Base-by-base conservation (phyloP, 1,140 invertebrate species). In the Ceratina australensis region DNA sequence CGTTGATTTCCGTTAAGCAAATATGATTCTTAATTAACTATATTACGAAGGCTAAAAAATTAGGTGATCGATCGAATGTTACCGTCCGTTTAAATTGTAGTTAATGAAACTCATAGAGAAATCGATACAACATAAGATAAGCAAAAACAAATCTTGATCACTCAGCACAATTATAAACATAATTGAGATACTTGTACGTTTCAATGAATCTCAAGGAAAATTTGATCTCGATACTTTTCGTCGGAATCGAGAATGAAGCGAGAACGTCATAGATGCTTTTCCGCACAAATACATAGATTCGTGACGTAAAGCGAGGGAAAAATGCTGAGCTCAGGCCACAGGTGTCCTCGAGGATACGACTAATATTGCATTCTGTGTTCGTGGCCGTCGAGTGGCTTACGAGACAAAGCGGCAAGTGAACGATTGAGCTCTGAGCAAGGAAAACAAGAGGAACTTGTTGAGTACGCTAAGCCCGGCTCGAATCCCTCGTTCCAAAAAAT, bases 301-400 rank as follows among this genome's bases (percentile, higher is more conserved):
- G 33, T 42, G 67, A 49, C 50, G 50, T 57, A 72, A 78, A 64
- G 59, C 10, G 33, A 72, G 71, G 64, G 75, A 71, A 71, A 78
- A 33, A 61, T 57, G 50, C 54, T 47, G 26, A 66, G 22, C 63
- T 52, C 26, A 16, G 49, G 66, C 74, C 60, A 72, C 77, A 78
- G 77, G 77, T 78, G 76, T 72, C 76, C 61, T 78, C 61, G 76
- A 73, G 69, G 69, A 78, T 60, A 42, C 72, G 33, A 56, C 77
- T n/a, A 72, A 72, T 60, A 73, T 47, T 18, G 77, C n/a, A 64
- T 73, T 73, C 54, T 33, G 33, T 33, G 56, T 66, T 78, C 66
- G 66, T 68, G 75, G 49, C 15, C 56, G 59, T 78, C 75, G 59
- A 71, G 75, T 65, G 56, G 63, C 49, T 57, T 20, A 33, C 61